phyloP scores from a whole-genome alignment of 2,113 vertebrate genomes.

The Leptobrachium leishanense region DNA sequence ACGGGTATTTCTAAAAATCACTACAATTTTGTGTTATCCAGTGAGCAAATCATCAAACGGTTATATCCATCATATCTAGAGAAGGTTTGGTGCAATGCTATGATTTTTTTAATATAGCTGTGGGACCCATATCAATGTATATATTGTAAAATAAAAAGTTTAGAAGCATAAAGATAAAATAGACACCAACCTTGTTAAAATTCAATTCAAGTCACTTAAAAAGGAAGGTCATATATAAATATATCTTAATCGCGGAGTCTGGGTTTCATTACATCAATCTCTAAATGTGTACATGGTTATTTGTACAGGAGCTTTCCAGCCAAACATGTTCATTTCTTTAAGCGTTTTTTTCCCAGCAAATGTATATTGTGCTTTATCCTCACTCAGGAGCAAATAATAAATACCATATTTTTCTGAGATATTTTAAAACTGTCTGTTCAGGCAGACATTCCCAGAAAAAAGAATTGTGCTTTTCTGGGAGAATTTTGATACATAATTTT shows the following conservation, averaged over 20 bases:
- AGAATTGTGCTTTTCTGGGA: background rate
- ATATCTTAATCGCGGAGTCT: background rate
- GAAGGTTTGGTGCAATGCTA: background rate
- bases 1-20: background rate
- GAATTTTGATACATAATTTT: background rate
- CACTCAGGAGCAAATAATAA: too few relatives aligned
- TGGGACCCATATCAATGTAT: background rate
- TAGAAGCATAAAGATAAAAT: conserved; percentile 8
- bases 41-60: background rate
- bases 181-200: background rate
- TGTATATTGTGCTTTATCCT: background rate
- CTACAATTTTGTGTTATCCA: background rate
- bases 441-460: background rate
- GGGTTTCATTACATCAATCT: conserved; percentile 13
- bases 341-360: conserved; percentile 3
- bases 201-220: background rate
- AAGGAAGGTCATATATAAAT: background rate
- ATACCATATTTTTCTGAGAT: too few relatives aligned
- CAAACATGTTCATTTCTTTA: conserved; percentile 25
- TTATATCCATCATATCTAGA: background rate
- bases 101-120: background rate
- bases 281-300: conserved; percentile 18
- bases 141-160: background rate
- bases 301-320: conserved; percentile 20
- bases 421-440: background rate